phyloP scores from a whole-genome alignment of 1,140 invertebrate genomes.

The Ditylenchus dipsaci region DNA sequence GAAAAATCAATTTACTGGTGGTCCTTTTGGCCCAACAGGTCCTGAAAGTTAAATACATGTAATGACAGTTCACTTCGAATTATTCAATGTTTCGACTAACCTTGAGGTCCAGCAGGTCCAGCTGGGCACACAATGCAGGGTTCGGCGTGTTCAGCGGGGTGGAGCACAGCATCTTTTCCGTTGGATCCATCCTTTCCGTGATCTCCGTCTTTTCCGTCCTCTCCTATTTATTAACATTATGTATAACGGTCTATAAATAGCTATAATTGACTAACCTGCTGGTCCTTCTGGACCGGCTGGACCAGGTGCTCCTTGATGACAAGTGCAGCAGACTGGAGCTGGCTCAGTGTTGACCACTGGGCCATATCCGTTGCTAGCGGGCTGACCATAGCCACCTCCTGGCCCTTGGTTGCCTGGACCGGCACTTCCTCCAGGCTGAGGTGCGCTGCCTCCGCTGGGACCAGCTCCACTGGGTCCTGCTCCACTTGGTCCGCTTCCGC shows the following conservation, averaged over 20 bases:
- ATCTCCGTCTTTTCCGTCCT: conserved; percentile 50
- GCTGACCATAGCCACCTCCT: conserved; percentile 14
- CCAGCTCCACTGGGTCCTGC: neutral
- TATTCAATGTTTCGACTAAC: conserved; percentile 14
- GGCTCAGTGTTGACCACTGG: conserved; percentile 52
- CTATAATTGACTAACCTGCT: neutral
- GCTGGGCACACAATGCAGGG: conserved; percentile 56
- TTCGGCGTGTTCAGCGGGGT: conserved; percentile 44
- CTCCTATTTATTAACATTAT: conserved; percentile 18
- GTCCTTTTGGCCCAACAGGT: conserved; percentile 43
- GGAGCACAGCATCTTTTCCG: conserved; percentile 51
- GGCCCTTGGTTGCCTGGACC: conserved; percentile 16
- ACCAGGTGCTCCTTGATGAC: conserved; percentile 51
- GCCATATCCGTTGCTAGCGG: conserved; percentile 33
- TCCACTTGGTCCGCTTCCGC: conserved; percentile 29
- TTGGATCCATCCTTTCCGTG: conserved; percentile 54
- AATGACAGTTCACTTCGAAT: conserved; percentile 28
- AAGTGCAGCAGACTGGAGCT: conserved; percentile 57
- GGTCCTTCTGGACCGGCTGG: conserved; percentile 52
- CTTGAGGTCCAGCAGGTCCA: conserved; percentile 50
- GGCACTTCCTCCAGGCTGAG: conserved; percentile 14
- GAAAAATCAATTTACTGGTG: conserved; percentile 11
- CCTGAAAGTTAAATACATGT: conserved; percentile 31
- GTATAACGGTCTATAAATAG: no score
- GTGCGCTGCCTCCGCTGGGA: conserved; percentile 6